Evolutionary conservation across 2,113 vertebrate genomes (phyloP), one percentile per base, ranked within the genome.

Genomic region (Erythrocercus mccallii): DNA sequence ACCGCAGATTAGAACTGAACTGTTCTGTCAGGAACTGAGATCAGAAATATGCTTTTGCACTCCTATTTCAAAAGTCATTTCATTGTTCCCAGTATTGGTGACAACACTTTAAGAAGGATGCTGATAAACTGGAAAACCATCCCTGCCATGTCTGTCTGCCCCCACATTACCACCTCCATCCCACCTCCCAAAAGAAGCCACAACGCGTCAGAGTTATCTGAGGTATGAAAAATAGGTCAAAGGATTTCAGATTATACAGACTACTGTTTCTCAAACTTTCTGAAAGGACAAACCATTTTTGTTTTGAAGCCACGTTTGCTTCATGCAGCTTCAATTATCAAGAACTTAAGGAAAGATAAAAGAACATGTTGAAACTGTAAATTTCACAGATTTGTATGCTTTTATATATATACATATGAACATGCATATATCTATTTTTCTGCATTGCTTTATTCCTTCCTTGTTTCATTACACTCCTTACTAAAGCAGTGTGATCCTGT

Each of bases 131-230:
- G 37, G 10, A 82, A 65, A 9, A 68, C 13, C 23, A 16, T 4
- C 2, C 33, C 12, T 8, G 3, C 30, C 4, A 3, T 8, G 14
- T 57, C 25, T 1, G 0, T 38, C 42, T 10, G 10, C 14, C 38
- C 35, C 10, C 1, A 9, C 9, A 54, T 19, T 6, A 6, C 4
- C 54, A 42, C 5, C 6, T 10, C 14, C 20, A n/a, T n/a, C 16
- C 14, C 25, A 4, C 1, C 5, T 5, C 11, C 4, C 4, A 73
- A n/a, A 54, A 28, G 25, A 79, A 30, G 24, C 7, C 40, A 60
- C 11, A 81, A 61, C 28, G 69, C 31, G 81, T 31, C 69, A 71
- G 35, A 69, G 58, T 65, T 61, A 73, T 33, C 22, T 12, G 40
- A 81, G 33, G n/a, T 38, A 51, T 24, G 44, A 35, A 71, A 68